Evolutionary conservation across 2,797 vertebrate genomes (phyloP).

Genomic region (Gymnothorax javanicus): DNA sequence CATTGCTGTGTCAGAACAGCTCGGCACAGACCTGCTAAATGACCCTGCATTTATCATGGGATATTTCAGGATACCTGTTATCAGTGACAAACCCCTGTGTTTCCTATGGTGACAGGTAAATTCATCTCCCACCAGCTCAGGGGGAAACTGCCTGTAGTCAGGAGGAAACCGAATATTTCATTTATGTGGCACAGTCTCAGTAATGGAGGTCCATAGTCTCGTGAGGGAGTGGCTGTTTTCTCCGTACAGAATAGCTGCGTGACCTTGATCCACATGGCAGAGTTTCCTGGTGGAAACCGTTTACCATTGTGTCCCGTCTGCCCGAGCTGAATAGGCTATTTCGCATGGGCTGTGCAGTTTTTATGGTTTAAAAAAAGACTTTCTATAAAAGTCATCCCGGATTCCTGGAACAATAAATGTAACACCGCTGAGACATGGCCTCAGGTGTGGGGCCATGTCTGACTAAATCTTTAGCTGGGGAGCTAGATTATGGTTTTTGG

Average conservation of each 20-base stretch:
- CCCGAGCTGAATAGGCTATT: neutral
- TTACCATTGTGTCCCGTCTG: neutral
- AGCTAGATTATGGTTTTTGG: slow-evolving; percentile 13
- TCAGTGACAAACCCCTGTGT: neutral
- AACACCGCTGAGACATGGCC: neutral
- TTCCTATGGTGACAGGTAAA: slow-evolving; percentile 1
- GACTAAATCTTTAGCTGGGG: slow-evolving; percentile 12
- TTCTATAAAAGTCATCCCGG: neutral
- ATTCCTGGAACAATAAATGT: neutral
- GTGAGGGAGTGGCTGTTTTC: slow-evolving; percentile 18
- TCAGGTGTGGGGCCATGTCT: neutral
- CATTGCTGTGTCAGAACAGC: neutral
- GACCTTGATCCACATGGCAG: slow-evolving; percentile 22
- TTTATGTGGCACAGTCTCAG: slow-evolving; percentile 31
- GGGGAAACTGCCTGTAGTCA: slow-evolving; percentile 21
- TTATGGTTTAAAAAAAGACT: neutral
- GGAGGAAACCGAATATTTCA: slow-evolving; percentile 40
- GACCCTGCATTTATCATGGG: neutral
- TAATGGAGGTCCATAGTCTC: slow-evolving; percentile 23
- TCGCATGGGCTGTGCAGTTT: neutral
- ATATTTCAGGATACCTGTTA: neutral
- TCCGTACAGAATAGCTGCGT: neutral
- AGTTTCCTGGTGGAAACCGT: neutral
- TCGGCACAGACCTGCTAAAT: neutral
- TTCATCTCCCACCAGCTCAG: slow-evolving; percentile 15